Conservation (phyloP, 1,140 invertebrate genomes). For the fruit fly (Drosophila melanogaster) region DNA sequence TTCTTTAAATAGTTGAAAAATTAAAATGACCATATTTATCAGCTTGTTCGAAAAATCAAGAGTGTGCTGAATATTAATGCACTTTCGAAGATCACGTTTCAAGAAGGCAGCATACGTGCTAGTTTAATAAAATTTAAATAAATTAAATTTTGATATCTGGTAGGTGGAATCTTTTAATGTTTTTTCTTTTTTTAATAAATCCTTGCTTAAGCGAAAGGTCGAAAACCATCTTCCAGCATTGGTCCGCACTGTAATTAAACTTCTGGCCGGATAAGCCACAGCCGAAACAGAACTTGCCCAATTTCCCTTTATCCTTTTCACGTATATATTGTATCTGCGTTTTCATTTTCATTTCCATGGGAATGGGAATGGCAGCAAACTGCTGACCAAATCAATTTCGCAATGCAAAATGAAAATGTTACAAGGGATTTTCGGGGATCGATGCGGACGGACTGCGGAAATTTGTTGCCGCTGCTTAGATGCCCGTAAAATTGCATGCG, state of each 20-base stretch:
- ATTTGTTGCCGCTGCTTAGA: conserved; percentile 62
- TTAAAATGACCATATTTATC: too few species aligned
- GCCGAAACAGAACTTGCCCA: conserved; percentile 30
- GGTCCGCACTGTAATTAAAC: conserved; percentile 34
- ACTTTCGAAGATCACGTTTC: too few species aligned
- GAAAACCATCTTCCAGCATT: not conserved
- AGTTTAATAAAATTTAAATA: too few species aligned
- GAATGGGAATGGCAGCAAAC: conserved; percentile 43
- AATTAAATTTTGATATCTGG: too few species aligned
- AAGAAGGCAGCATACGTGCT: too few species aligned
- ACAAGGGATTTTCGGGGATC: conserved; percentile 41
- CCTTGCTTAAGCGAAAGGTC: not conserved
- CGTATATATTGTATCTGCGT: conserved; percentile 9
- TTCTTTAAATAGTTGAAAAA: too few species aligned
- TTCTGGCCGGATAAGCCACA: conserved; percentile 42
- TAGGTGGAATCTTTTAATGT: too few species aligned
- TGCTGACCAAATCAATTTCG: conserved; percentile 71
- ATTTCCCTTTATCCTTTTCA: conserved; percentile 29
- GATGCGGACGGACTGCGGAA: conserved; percentile 33
- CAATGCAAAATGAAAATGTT: conserved; percentile 60
- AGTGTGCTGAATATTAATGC: too few species aligned
- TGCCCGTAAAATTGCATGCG: conserved; percentile 67
- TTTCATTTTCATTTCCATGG: conserved; percentile 26
- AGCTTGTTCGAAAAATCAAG: too few species aligned
- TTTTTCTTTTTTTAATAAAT: too few species aligned